Percentiles rank a stretch among this genome's conserved stretches.
These are phyloP conservation scores for Antheraea mylitta DNA, from an alignment of 1,140 invertebrate genomes.

Conservation along the genomic window DNA sequence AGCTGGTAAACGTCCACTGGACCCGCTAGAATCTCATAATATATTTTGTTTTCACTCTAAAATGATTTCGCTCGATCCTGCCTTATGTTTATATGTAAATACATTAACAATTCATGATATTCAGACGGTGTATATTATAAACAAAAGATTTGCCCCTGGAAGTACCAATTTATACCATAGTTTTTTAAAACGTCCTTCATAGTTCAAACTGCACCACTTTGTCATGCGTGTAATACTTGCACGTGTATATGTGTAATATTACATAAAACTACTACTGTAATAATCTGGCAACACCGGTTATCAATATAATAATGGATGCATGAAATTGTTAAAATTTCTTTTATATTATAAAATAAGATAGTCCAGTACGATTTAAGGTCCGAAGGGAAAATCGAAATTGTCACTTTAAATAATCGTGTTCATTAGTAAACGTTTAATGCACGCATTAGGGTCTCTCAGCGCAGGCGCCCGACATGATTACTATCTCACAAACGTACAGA, in stretches of 20 bases:
- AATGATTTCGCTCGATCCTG: too few relatives aligned
- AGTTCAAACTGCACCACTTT: too few relatives aligned
- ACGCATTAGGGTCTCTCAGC: constrained; percentile 66
- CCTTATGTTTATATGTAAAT: too few relatives aligned
- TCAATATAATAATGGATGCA: constrained; percentile 2
- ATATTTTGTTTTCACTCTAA: too few relatives aligned
- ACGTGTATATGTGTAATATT: background rate
- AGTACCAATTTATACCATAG: too few relatives aligned
- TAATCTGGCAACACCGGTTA: background rate
- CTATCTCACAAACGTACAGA: constrained; percentile 49
- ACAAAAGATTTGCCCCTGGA: too few relatives aligned
- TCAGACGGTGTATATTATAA: too few relatives aligned
- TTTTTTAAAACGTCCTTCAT: too few relatives aligned
- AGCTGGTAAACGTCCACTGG: too few relatives aligned
- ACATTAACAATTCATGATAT: too few relatives aligned
- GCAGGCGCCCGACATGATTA: constrained; percentile 65
- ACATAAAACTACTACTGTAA: background rate
- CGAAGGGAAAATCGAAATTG: constrained; percentile 62
- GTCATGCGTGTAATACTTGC: too few relatives aligned
- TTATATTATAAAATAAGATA: constrained; percentile 4
- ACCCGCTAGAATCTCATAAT: too few relatives aligned
- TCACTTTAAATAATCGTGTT: constrained; percentile 76
- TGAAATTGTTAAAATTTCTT: background rate
- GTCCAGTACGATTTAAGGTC: background rate
- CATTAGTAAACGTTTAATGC: constrained; percentile 77